A percentile compares a stretch with the other conserved stretches of the same genome.
These are phyloP conservation scores for Chrysomela aeneicollis DNA, from an alignment of 2,888 invertebrate species.

Conservation along the genomic window DNA sequence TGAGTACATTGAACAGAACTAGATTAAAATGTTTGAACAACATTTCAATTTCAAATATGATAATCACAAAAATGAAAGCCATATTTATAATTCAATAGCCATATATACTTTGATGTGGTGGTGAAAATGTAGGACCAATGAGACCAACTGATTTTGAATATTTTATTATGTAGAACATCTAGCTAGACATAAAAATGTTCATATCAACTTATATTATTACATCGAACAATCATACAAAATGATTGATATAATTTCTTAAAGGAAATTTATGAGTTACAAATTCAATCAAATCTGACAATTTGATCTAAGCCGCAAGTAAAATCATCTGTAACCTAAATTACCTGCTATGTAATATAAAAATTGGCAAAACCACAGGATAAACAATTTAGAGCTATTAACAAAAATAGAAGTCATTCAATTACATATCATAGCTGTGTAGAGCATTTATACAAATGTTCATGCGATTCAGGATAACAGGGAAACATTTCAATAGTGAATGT, in stretches of 20 bases:
- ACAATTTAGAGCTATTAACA: background rate
- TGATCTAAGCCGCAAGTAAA: background rate
- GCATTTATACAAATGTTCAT: too few species aligned
- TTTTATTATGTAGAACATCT: constrained; percentile 43
- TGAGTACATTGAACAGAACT: too few species aligned
- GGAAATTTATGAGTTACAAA: too few species aligned
- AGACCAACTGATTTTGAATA: constrained; percentile 6
- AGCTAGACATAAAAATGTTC: constrained; percentile 42
- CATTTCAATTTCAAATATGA: too few species aligned
- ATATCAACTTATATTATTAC: constrained; percentile 37
- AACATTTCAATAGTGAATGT: too few species aligned
- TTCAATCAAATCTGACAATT: too few species aligned
- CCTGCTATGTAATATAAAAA: background rate
- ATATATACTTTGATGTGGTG: background rate
- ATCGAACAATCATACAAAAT: constrained; percentile 24
- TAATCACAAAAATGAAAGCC: too few species aligned
- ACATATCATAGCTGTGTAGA: background rate
- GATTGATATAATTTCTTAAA: constrained; percentile 12
- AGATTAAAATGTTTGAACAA: too few species aligned
- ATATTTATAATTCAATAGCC: too few species aligned
- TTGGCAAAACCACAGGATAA: background rate
- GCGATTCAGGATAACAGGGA: too few species aligned
- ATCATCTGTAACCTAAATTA: background rate
- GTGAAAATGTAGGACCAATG: background rate
- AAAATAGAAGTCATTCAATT: background rate